These are phyloP conservation scores for Dynastes grantii DNA, from an alignment of 2,888 invertebrate genomes.

Conservation along the genomic window DNA sequence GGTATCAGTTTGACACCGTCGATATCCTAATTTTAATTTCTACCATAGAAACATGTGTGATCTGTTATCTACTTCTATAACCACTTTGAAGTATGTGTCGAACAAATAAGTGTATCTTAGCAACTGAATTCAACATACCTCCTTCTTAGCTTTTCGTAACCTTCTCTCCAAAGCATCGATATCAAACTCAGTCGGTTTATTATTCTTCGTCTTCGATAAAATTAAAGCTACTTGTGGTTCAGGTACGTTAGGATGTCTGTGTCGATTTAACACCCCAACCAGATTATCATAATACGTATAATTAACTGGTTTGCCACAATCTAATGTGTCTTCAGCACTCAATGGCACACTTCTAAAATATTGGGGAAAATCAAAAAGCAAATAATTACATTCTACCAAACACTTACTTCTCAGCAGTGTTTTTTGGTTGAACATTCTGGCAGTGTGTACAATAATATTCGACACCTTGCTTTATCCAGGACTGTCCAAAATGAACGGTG, in stretches of 20 bases:
- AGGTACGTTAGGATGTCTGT: constrained; percentile 87
- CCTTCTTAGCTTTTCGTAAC: constrained; percentile 80
- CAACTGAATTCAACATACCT: neutral
- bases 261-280: constrained; percentile 87
- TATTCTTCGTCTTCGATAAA: constrained; percentile 80
- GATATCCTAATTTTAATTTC: no score
- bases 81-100: no score
- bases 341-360: constrained; percentile 35
- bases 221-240: constrained; percentile 88
- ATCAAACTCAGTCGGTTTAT: constrained; percentile 77
- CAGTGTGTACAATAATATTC: constrained; percentile 79
- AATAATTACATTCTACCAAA: no score
- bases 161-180: constrained; percentile 82
- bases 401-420: constrained; percentile 49
- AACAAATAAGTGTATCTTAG: neutral
- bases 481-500: constrained; percentile 78
- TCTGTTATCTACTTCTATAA: no score
- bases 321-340: constrained; percentile 79
- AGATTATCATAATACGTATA: constrained; percentile 92
- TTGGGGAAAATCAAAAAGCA: no score
- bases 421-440: constrained; percentile 71
- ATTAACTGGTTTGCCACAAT: constrained; percentile 90
- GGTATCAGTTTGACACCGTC: no score
- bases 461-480: constrained; percentile 79
- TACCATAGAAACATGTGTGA: no score